Percentiles rank a stretch among this genome's conserved stretches.
phyloP scores from a whole-genome alignment of 2,797 vertebrate genomes.

The Odontamblyopus lacepedii region DNA sequence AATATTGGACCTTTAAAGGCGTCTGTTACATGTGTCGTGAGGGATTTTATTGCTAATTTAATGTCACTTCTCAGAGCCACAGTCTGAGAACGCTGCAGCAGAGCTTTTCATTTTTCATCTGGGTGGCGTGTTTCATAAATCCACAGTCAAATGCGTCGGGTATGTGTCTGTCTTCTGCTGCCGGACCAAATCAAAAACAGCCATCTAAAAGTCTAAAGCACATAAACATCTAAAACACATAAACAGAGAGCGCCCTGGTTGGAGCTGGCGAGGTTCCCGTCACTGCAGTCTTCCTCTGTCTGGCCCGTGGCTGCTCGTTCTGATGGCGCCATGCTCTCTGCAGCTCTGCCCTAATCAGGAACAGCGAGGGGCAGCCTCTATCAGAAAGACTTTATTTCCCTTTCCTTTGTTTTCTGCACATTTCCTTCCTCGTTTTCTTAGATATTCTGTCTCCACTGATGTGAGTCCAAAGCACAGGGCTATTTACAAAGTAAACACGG shows the following conservation, averaged over 20 bases:
- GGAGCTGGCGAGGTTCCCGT: constrained; percentile 74
- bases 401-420: constrained; percentile 85
- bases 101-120: background rate
- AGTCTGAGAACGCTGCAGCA: constrained; percentile 11
- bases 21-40: no score
- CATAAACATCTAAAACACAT: constrained; percentile 80
- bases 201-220: constrained; percentile 68
- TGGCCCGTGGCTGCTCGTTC: constrained; percentile 75
- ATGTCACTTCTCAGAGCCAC: background rate
- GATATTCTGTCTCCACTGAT: constrained; percentile 84
- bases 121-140: constrained; percentile 46
- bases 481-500: constrained; percentile 86
- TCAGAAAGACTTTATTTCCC: constrained; percentile 83
- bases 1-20: no score
- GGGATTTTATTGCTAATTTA: background rate
- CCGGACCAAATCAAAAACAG: constrained; percentile 73
- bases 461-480: constrained; percentile 83
- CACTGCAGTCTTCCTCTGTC: constrained; percentile 76
- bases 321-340: constrained; percentile 80
- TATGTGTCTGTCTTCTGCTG: constrained; percentile 61
- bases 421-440: constrained; percentile 88
- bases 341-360: constrained; percentile 79
- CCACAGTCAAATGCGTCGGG: constrained; percentile 53
- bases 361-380: constrained; percentile 78
- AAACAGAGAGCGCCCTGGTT: constrained; percentile 67